Base-by-base conservation (phyloP, 2,888 invertebrate species). In the Trissonchulus sp. region DNA sequence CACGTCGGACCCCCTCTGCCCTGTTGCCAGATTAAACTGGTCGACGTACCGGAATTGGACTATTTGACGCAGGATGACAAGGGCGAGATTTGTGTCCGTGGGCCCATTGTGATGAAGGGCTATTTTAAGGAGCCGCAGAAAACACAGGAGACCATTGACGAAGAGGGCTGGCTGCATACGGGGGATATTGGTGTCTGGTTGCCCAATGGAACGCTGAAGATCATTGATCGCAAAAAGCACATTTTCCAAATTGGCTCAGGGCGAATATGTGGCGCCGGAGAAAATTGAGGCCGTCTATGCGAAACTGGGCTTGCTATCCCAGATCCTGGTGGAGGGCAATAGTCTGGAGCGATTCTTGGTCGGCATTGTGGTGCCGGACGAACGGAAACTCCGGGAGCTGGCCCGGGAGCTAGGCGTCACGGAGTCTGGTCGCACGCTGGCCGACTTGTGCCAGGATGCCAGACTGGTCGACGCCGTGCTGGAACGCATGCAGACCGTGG, bases 191-290 rank as follows among this genome's bases (percentile, higher is more conserved):
- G 97, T 80, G 91, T 18, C 23, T 76, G 74, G 73, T 74, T 79
- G 48, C 81, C 82, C 15, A 95, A 94, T 85, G 97, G 96, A 74
- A 92, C 93, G 18, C 86, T 97, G 79, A 94, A 93, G 87, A 94
- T 97, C 79, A 94, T 97, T 80, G 97, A 97, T 87, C 90, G 97
- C 82, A 93, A 93, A 88, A 96, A 96, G 88, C 94, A 96, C 87
- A 95, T 95, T 83, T 97, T 97, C n/a, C 88, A 97, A 97, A 87
- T 87, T 97, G 78, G 93, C 94, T 73, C 94, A 95, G 78, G 98
- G 98, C 78, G 98, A 98, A 87, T 98, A 98, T 85, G 94, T 99
- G 85, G 95, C 97, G 81, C 97, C 97, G 78, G 98, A 99, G 87
- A 97, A 96, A 88, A 95, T 99, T 81, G 98, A 99, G 87, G 31